phyloP scores from a whole-genome alignment of 1,140 invertebrate genomes.

The Eriosoma lanigerum region DNA sequence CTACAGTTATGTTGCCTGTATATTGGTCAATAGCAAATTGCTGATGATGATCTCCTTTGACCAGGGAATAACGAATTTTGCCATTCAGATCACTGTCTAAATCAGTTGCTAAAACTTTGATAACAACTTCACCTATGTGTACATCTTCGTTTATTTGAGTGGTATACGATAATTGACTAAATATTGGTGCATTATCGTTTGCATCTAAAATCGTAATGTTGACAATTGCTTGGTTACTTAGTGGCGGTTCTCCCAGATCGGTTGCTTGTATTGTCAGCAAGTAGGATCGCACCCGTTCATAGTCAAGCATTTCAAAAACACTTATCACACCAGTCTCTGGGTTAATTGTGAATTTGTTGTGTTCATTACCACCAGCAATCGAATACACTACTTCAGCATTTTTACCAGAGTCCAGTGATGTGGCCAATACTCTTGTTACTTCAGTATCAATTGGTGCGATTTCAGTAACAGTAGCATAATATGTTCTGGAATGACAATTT shows the following conservation, averaged over 20 bases:
- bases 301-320: constrained; percentile 67
- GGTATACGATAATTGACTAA: constrained; percentile 77
- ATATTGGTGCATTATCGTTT: constrained; percentile 87
- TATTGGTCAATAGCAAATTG: constrained; percentile 78
- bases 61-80: constrained; percentile 75
- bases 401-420: constrained; percentile 87
- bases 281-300: constrained; percentile 82
- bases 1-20: constrained; percentile 78
- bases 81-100: constrained; percentile 80
- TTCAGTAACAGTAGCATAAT: constrained; percentile 74
- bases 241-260: constrained; percentile 81
- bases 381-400: constrained; percentile 92
- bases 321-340: constrained; percentile 63
- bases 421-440: constrained; percentile 79
- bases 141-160: constrained; percentile 79
- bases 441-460: constrained; percentile 73
- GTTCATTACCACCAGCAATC: constrained; percentile 84
- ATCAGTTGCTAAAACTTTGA: constrained; percentile 76
- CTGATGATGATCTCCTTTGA: constrained; percentile 73
- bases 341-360: constrained; percentile 80
- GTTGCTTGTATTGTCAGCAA: constrained; percentile 86
- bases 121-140: constrained; percentile 68
- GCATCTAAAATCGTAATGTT: constrained; percentile 85
- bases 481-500: constrained; percentile 57
- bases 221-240: constrained; percentile 82